Base-by-base conservation (phyloP, 2,888 invertebrate genomes). In the Caenorhabditis sp. region DNA sequence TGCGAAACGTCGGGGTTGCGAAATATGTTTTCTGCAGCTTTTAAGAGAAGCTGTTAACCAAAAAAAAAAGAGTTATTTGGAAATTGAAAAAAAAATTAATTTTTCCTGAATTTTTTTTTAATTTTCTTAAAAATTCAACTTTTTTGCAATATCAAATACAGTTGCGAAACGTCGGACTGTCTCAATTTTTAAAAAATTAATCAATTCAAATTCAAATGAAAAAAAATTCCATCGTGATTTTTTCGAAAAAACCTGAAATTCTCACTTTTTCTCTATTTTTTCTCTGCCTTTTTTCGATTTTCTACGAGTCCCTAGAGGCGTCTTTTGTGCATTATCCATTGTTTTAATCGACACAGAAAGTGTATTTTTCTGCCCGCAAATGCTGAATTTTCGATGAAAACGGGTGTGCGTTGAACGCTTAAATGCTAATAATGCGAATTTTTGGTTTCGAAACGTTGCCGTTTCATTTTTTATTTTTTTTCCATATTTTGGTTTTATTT, bases 41-140 rank as follows among this genome's bases (percentile, higher is more conserved):
- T n/a, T n/a, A n/a, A n/a, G n/a, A n/a, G n/a, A n/a, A n/a, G n/a
- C n/a, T n/a, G n/a, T n/a, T n/a, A n/a, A n/a, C n/a, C n/a, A n/a
- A n/a, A n/a, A n/a, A n/a, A n/a, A n/a, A n/a, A n/a, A n/a, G n/a
- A n/a, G n/a, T n/a, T n/a, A n/a, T n/a, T n/a, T n/a, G 32, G 9
- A 32, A 32, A 32, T 32, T 32, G 4, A 32, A 32, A 32, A 32
- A 32, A 32, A 32, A 32, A 32, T 6, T 9, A 32, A 32, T 32
- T 32, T 32, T 32, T 32, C 9, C 9, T 32, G 32, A 9, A 32
- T 32, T 32, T 32, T 32, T 32, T 32, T 32, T 32, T 9, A 32
- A 32, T 6, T 32, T 32, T 32, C 32, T 32, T 32, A 32, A 61
- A 71, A 51, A 37, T 55, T 35, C 53, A 24, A 37, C 32, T 69